A percentile compares a stretch with the other conserved stretches of the same genome.
These are phyloP conservation scores for Microchrysa polita DNA, from an alignment of 2,888 invertebrate genomes.

Conservation along the genomic window DNA sequence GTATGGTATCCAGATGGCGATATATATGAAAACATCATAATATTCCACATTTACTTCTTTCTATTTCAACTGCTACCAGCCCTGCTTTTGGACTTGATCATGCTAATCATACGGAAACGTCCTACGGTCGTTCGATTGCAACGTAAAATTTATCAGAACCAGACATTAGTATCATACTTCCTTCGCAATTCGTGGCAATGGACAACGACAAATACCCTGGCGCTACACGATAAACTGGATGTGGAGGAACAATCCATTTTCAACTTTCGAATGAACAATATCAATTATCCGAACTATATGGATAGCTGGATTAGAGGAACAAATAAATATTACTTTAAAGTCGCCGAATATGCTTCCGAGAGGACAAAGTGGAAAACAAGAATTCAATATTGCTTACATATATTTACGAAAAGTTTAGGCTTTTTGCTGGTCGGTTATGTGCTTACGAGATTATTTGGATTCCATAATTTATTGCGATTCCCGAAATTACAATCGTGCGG, in stretches of 20 bases:
- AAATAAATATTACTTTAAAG: slow-evolving; percentile 40
- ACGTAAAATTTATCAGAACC: slow-evolving; percentile 36
- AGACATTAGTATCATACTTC: slow-evolving; percentile 41
- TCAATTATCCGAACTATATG: slow-evolving; percentile 41
- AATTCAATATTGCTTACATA: slow-evolving; percentile 43
- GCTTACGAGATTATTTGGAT: neutral
- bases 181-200: slow-evolving; percentile 35
- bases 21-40: slow-evolving; percentile 58
- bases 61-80: slow-evolving; percentile 69
- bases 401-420: slow-evolving; percentile 13
- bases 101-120: slow-evolving; percentile 55
- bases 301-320: slow-evolving; percentile 42
- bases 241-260: slow-evolving; percentile 37
- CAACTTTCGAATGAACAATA: slow-evolving; percentile 39
- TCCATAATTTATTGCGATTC: slow-evolving; percentile 8
- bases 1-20: slow-evolving; percentile 62
- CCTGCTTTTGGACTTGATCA: slow-evolving; percentile 65
- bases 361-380: slow-evolving; percentile 5
- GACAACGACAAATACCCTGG: slow-evolving; percentile 33
- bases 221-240: slow-evolving; percentile 27
- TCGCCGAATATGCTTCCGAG: slow-evolving; percentile 23
- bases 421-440: slow-evolving; percentile 6
- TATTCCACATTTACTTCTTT: slow-evolving; percentile 65
- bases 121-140: slow-evolving; percentile 41
- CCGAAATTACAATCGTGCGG: slow-evolving; percentile 28